phyloP scores from a whole-genome alignment of 2,113 vertebrate species.

The Pseudonaja textilis region DNA sequence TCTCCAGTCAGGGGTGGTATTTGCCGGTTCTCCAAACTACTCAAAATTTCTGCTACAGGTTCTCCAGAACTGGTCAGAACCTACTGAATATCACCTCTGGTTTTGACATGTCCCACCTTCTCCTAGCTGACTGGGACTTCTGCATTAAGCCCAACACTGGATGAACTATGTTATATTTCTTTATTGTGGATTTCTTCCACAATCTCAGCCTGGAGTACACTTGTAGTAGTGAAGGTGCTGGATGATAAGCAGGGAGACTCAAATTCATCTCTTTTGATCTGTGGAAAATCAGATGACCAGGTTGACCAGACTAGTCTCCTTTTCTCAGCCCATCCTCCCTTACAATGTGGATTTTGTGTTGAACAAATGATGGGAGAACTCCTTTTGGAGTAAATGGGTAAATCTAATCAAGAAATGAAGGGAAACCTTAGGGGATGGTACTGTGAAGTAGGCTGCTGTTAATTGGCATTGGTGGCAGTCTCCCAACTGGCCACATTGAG shows the following conservation, averaged over 20 bases:
- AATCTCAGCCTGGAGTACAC: background rate
- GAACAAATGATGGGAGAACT: background rate
- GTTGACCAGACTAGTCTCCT: background rate
- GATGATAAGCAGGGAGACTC: background rate
- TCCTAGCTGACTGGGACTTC: background rate
- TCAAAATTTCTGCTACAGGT: too few relatives aligned
- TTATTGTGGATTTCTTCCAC: background rate
- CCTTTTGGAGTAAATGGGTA: background rate
- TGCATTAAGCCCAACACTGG: background rate
- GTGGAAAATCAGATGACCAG: background rate
- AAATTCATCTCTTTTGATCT: background rate
- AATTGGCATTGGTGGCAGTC: background rate
- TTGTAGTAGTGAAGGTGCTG: background rate
- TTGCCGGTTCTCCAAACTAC: too few relatives aligned
- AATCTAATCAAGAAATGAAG: background rate
- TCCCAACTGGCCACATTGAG: too few relatives aligned
- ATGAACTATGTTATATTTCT: background rate
- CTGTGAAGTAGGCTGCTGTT: background rate
- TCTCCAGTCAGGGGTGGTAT: too few relatives aligned
- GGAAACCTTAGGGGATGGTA: background rate
- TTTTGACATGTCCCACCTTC: background rate
- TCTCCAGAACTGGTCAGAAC: too few relatives aligned
- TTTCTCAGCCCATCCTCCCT: background rate
- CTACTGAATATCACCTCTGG: too few relatives aligned
- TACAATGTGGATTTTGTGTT: background rate